Percentiles rank a stretch among this genome's conserved stretches.
phyloP scores from a whole-genome alignment of 2,113 vertebrate species.

The Rhea pennata region DNA sequence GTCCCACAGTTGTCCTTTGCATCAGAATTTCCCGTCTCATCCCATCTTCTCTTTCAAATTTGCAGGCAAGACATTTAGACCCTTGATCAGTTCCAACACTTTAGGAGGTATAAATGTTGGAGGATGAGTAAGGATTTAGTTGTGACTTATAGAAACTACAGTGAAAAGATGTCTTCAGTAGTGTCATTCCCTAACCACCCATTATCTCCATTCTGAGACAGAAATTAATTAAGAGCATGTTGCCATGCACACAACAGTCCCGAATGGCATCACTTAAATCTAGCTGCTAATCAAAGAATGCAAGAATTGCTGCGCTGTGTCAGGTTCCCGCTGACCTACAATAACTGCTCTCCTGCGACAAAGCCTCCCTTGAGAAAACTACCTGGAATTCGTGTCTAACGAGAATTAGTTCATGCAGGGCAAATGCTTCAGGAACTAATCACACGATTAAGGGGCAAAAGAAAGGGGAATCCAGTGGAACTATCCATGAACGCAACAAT shows the following conservation, averaged over 20 bases:
- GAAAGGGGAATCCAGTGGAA: neutral
- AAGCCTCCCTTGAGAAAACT: neutral
- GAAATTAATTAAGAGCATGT: neutral
- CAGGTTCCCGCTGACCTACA: neutral
- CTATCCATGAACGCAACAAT: neutral
- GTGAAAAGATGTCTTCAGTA: neutral
- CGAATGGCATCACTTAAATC: neutral
- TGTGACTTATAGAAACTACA: neutral
- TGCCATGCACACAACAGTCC: neutral
- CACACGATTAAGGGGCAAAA: neutral
- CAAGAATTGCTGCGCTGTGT: neutral
- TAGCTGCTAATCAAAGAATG: neutral
- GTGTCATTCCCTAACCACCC: neutral
- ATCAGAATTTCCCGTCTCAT: neutral
- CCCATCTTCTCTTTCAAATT: neutral
- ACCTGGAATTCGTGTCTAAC: neutral
- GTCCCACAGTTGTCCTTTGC: neutral
- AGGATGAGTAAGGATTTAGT: neutral
- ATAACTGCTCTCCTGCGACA: neutral
- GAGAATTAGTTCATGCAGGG: neutral
- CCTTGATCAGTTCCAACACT: neutral
- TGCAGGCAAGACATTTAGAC: neutral
- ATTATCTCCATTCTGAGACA: neutral
- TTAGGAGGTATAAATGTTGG: neutral
- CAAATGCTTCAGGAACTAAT: neutral